Evolutionary conservation across 2,797 vertebrate genomes (phyloP).

Genomic region (Scleropages formosus): DNA sequence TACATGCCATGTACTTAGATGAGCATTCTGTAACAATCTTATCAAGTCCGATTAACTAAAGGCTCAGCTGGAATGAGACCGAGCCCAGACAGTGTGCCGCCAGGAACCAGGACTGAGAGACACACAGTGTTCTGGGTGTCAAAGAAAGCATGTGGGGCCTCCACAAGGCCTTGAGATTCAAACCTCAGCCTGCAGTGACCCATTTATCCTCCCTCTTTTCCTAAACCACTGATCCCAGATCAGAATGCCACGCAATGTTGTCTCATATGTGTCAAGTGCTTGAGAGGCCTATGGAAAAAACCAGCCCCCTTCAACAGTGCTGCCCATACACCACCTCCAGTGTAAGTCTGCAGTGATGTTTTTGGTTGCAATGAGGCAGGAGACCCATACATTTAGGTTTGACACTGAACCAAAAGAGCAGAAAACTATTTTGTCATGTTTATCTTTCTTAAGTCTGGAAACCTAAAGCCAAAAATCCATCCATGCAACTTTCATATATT

Average conservation of each 20-base stretch:
- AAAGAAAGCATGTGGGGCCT: background rate
- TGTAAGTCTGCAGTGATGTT: background rate
- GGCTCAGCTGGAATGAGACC: too few relatives aligned
- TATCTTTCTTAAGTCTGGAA: background rate
- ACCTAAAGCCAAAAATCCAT: background rate
- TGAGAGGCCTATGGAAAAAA: background rate
- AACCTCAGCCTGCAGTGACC: conserved; percentile 4
- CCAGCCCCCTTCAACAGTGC: background rate
- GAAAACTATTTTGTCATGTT: background rate
- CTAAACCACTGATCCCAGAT: conserved; percentile 3
- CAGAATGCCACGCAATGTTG: background rate
- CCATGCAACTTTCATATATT: background rate
- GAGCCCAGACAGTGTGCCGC: too few relatives aligned
- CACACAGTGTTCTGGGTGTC: too few relatives aligned
- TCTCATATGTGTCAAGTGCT: background rate
- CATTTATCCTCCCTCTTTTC: background rate
- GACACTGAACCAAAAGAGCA: background rate
- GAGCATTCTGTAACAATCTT: too few relatives aligned
- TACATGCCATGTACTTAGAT: too few relatives aligned
- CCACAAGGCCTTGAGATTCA: background rate
- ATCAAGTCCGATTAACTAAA: too few relatives aligned
- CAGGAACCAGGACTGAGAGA: too few relatives aligned
- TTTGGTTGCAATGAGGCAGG: too few relatives aligned
- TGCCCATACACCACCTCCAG: background rate
- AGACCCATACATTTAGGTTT: background rate